Evolutionary conservation across 2,888 invertebrate species (phyloP), one percentile per base, ranked within the genome.

Genomic region (Eledona agricola): DNA sequence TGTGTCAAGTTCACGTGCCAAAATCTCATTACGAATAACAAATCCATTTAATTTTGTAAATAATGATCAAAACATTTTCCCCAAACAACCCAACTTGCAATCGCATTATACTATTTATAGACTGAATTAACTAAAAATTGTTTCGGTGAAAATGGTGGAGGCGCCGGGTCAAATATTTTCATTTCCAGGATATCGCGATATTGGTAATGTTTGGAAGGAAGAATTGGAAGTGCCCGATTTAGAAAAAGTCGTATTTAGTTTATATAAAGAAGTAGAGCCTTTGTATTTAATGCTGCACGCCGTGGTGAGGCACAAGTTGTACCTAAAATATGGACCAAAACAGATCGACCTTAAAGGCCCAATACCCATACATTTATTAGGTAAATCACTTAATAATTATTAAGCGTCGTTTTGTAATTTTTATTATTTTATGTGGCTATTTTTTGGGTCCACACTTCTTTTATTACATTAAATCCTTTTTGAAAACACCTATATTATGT

Each of bases 251-350:
- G 79, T 85, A n/a, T 57, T 68, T 13, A 65, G 72, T 7, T 71
- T 88, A 0, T 85, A 83, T 71, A 63, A 77, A 1, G 76, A 79
- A 46, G 70, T 91, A 1, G 75, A 78, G 56, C 86, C 87, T 0
- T 71, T 90, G 0, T 91, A 91, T 70, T 67, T 76, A 10, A 75
- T 88, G 13, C 76, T 92, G 0, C 92, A 92, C 72, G 89, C 87
- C 0, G 88, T 89, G 2, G 80, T 86, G 0, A 78, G 90, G 56
- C 81, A 80, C 62, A 83, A 80, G 60, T 75, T 90, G 0, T 73
- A 79, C 17, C 70, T 76, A 55, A 69, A 75, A 16, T 88, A 86
- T 65, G 85, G 84, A 0, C 75, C 79, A 0, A 65, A 75, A 1
- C 57, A 80, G 0, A 80, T 84, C 0, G 73, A 82, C 1, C 73